Base-by-base conservation (phyloP, 2,113 vertebrate genomes). In the Poeciliopsis retropinna region DNA sequence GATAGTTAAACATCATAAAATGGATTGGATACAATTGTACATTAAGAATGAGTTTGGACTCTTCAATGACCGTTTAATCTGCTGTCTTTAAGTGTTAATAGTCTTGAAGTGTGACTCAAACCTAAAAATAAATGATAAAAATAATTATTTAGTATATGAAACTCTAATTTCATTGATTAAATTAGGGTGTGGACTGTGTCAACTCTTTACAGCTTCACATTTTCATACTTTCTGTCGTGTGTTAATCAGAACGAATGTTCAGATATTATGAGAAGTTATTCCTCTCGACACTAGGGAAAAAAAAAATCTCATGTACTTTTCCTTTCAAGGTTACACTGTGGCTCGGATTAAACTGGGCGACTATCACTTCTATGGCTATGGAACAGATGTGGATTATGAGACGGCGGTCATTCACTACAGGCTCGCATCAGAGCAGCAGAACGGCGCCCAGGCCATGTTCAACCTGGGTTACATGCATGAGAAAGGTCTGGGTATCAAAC, bases 391-490 rank as follows among this genome's bases (percentile, higher is more conserved):
- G 62, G 97, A 99, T 88, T 99, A 99, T 0, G 98, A 99, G 94
- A 98, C 97, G 0, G 98, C 98, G 0, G 97, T 98, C 75, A 98
- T 99, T 89, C 98, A 99, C 90, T 99, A 99, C 78, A 95, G 98
- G 2, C 94, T 99, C 69, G 98, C 98, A 0, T 97, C 98, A 1
- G 98, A 99, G 88, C 98, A 99, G 69, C 98, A 99, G 64, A 97
- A 99, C 90, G 98, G 97, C 0, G 98, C 98, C 0, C 98, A 99
- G 86, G 98, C 98, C 67, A 98, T 99, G 97, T 99, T 99, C 76
- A 99, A 99, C 87, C 83, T 99, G 88, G 98, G 97, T 0, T 99
- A 99, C 81, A 99, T 99, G 98, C 97, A 99, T 15, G 98, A 99
- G 91, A 98, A 97, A 76, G 98, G 98, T 3, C 90, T 99, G 63